phyloP scores from a whole-genome alignment of 1,140 invertebrate species.

The Druon quercuslanigerum region DNA sequence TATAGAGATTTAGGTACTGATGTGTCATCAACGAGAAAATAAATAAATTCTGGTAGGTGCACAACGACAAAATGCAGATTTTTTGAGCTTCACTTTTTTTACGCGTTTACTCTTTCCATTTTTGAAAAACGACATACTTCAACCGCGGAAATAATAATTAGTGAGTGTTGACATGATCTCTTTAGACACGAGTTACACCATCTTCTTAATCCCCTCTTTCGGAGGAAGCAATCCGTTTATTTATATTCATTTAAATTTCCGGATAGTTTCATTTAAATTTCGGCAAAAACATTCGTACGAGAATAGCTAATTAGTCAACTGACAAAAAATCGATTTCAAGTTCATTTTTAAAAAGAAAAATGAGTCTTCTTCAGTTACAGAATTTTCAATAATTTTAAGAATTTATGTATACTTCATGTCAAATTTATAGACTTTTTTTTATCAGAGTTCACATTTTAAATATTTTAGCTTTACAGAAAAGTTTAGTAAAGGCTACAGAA shows the following conservation, averaged over 20 bases:
- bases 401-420: too few relatives aligned
- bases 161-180: slow-evolving; percentile 38
- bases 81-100: slow-evolving; percentile 33
- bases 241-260: slow-evolving; percentile 32
- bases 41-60: slow-evolving; percentile 41
- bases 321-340: neutral
- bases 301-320: slow-evolving; percentile 14
- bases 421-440: too few relatives aligned
- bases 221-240: slow-evolving; percentile 30
- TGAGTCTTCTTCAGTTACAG: too few relatives aligned
- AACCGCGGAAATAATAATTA: slow-evolving; percentile 62
- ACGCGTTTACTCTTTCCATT: slow-evolving; percentile 53
- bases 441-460: too few relatives aligned
- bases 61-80: slow-evolving; percentile 59
- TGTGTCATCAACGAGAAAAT: too few relatives aligned
- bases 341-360: too few relatives aligned
- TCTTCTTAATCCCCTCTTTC: neutral
- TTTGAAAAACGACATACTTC: slow-evolving; percentile 58
- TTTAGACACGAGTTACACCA: slow-evolving; percentile 44
- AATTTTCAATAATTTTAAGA: too few relatives aligned
- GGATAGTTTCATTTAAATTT: slow-evolving; percentile 30
- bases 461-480: too few relatives aligned
- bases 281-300: neutral
- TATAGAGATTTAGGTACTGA: slow-evolving; percentile 56
- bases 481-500: too few relatives aligned